Conservation (phyloP, 1,140 invertebrate genomes). For the Agraylea sexmaculata region DNA sequence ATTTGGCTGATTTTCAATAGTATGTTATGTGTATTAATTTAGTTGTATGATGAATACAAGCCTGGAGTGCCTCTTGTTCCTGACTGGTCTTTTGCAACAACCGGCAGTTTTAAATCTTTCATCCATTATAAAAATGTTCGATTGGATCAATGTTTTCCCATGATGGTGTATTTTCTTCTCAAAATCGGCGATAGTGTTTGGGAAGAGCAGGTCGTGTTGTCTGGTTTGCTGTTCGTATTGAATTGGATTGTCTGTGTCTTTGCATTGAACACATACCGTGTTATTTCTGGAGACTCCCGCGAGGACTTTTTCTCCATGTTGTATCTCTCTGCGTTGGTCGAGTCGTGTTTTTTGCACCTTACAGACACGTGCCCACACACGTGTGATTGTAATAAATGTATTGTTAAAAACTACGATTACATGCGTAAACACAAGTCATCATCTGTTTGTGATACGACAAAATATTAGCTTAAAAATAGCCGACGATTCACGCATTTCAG, state of each 20-base stretch:
- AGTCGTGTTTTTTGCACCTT: no score
- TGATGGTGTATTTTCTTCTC: not conserved
- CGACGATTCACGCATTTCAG: no score
- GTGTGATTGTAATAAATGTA: no score
- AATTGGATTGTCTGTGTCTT: not conserved
- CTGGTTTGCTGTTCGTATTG: constrained; percentile 3
- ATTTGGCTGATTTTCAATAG: no score
- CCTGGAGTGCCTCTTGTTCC: constrained; percentile 45
- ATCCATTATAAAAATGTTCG: constrained; percentile 12
- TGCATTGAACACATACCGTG: not conserved
- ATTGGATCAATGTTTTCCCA: no score
- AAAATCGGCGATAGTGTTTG: not conserved
- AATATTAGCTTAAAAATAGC: no score
- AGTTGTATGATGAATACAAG: constrained; percentile 23
- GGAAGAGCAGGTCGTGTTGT: constrained; percentile 1
- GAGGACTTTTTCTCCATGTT: not conserved
- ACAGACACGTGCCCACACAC: no score
- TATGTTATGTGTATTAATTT: not conserved
- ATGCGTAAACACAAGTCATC: no score
- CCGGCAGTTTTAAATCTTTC: constrained; percentile 25
- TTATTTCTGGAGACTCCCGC: constrained; percentile 13
- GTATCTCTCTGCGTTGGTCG: not conserved
- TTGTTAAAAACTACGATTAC: no score
- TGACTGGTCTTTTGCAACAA: constrained; percentile 38
- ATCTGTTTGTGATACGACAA: no score